phyloP scores from a whole-genome alignment of 1,140 invertebrate genomes.

The Sinonovacula constricta region DNA sequence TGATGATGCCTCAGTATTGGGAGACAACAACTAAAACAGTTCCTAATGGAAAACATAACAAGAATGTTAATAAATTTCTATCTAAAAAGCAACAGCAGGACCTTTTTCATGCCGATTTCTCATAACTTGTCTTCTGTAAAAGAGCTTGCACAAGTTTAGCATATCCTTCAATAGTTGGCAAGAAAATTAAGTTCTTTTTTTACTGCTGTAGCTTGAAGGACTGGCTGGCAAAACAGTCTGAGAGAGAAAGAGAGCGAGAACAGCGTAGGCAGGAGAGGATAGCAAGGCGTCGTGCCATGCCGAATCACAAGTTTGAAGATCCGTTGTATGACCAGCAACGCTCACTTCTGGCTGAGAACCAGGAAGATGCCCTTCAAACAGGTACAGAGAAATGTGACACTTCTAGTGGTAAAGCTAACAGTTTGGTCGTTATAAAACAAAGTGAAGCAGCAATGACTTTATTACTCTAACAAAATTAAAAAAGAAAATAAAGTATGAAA shows the following conservation, averaged over 20 bases:
- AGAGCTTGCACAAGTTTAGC: no score
- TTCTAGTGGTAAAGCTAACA: not conserved
- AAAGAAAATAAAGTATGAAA: not conserved
- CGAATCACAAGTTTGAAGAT: constrained; percentile 91
- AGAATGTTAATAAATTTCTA: no score
- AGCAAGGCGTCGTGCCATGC: constrained; percentile 83
- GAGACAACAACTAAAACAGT: no score
- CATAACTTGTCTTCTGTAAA: no score
- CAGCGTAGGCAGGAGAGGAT: constrained; percentile 89
- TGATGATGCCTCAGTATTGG: no score
- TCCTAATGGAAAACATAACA: no score
- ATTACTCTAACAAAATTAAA: not conserved
- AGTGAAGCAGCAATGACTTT: not conserved
- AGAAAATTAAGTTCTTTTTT: no score
- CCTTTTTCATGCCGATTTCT: no score
- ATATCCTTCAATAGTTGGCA: no score
- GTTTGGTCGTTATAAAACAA: not conserved
- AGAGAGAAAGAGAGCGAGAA: constrained; percentile 84
- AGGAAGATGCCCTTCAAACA: constrained; percentile 86
- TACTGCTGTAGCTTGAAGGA: constrained; percentile 83
- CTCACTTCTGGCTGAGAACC: constrained; percentile 86
- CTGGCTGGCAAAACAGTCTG: constrained; percentile 91
- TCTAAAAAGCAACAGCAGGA: no score
- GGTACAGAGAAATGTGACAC: constrained; percentile 44
- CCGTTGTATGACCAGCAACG: constrained; percentile 88